phyloP scores from a whole-genome alignment of 1,140 invertebrate genomes.

The Brachionus rotundiformis region DNA sequence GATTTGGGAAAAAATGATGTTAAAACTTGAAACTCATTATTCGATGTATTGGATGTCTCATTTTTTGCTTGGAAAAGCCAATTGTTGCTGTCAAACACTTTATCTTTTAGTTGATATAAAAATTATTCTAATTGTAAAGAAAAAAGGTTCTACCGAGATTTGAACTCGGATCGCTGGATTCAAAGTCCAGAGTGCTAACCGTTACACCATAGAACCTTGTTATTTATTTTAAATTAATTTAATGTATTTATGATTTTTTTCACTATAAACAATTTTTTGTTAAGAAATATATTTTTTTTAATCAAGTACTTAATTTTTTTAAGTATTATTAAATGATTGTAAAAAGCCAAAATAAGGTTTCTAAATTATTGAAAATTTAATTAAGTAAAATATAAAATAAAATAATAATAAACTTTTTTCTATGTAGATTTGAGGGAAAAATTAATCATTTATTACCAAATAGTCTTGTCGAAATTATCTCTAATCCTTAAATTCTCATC shows the following conservation, averaged over 20 bases:
- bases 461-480: too few relatives aligned
- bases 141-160: constrained; percentile 10
- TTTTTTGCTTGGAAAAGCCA: constrained; percentile 1
- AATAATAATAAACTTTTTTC: too few relatives aligned
- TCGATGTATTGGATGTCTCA: neutral
- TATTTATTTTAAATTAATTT: neutral
- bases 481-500: too few relatives aligned
- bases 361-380: too few relatives aligned
- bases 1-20: constrained; percentile 40
- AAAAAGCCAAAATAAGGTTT: too few relatives aligned
- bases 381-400: too few relatives aligned
- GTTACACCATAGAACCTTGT: constrained; percentile 17
- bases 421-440: too few relatives aligned
- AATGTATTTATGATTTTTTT: neutral
- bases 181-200: constrained; percentile 15
- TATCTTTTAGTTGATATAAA: neutral
- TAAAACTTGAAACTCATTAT: constrained; percentile 14
- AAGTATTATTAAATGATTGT: too few relatives aligned
- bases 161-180: constrained; percentile 15
- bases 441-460: too few relatives aligned
- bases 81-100: neutral
- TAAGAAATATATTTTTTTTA: too few relatives aligned
- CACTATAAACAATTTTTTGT: neutral
- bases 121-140: neutral
- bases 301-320: too few relatives aligned